Base-by-base conservation (phyloP, 2,888 invertebrate species). In the Zygogramma bicolorata region DNA sequence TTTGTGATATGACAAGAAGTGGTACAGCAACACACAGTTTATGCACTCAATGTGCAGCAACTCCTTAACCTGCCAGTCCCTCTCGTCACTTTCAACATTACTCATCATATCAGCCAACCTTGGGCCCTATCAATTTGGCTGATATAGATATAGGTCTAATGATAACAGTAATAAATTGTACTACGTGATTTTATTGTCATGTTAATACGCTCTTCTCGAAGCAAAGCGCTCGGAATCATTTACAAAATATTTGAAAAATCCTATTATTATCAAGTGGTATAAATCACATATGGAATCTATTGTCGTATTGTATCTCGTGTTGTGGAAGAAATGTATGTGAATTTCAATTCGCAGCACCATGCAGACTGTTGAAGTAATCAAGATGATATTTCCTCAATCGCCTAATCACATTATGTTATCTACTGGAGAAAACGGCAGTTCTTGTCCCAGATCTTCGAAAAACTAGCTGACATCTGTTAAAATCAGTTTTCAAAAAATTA, bases 81-180 rank as follows among this genome's bases (percentile, higher is more conserved):
- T 18, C 42, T 27, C 25, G 29, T 46, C 49, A 49, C 38, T 53
- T n/a, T 13, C 25, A 5, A 53, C 13, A n/a, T 27, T n/a, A 25
- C 25, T 27, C 5, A 29, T 81, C 80, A 83, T 82, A 84, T 80
- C 81, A 82, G 81, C 77, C 80, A 85, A 82, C 77, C 77, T 80
- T 82, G 84, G 85, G 85, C 85, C 85, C 85, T 83, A 66, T 69
- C 77, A 80, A 81, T 82, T 80, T 82, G 81, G 77, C 81, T 81
- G 83, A 81, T 82, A 82, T 78, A 83, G 82, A 84, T 82, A 83
- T 81, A 65, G 53, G 22, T 53, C 25, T 25, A 25, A 53, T 53
- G 13, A 13, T 53, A 53, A 25, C 3, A 15, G 53, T 22, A 22
- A 53, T 53, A n/a, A 53, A 53, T 53, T 53, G 53, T 53, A 53